Conservation (phyloP, 2,113 vertebrate species). For the Carlito syrichta region DNA sequence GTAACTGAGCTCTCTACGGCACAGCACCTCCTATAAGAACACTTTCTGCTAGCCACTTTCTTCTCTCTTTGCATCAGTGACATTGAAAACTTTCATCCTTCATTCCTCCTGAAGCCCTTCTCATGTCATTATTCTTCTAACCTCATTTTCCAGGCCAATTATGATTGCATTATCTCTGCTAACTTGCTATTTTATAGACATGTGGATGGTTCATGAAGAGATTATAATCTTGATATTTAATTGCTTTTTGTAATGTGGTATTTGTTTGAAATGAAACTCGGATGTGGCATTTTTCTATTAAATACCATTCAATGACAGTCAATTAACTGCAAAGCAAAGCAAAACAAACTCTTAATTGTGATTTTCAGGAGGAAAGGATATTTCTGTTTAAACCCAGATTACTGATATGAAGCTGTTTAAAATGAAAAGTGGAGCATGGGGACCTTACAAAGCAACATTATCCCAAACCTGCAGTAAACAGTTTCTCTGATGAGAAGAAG, state of each 20-base stretch:
- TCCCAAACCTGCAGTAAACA: neutral
- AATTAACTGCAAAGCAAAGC: conserved; percentile 57
- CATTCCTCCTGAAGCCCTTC: conserved; percentile 41
- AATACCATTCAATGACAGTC: conserved; percentile 35
- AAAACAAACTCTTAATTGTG: conserved; percentile 19
- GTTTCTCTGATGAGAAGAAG: neutral
- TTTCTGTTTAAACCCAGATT: conserved; percentile 2
- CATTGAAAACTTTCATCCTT: conserved; percentile 28
- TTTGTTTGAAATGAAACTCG: conserved; percentile 69
- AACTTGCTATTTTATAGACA: conserved; percentile 53
- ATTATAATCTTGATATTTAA: conserved; percentile 58
- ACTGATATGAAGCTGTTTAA: neutral
- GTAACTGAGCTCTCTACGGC: neutral
- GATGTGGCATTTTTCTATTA: conserved; percentile 52
- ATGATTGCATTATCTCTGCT: conserved; percentile 64
- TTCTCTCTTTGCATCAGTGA: conserved; percentile 44
- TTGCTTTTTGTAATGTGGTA: conserved; percentile 55
- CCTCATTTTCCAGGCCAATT: conserved; percentile 73
- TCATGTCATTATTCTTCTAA: conserved; percentile 58
- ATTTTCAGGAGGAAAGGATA: neutral
- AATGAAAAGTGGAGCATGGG: neutral
- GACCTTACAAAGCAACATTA: neutral
- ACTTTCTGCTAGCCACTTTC: neutral
- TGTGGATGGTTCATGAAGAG: conserved; percentile 41
- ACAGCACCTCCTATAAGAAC: neutral